Conservation (phyloP, 2,113 vertebrate species). For the Myiozetetes cayanensis region DNA sequence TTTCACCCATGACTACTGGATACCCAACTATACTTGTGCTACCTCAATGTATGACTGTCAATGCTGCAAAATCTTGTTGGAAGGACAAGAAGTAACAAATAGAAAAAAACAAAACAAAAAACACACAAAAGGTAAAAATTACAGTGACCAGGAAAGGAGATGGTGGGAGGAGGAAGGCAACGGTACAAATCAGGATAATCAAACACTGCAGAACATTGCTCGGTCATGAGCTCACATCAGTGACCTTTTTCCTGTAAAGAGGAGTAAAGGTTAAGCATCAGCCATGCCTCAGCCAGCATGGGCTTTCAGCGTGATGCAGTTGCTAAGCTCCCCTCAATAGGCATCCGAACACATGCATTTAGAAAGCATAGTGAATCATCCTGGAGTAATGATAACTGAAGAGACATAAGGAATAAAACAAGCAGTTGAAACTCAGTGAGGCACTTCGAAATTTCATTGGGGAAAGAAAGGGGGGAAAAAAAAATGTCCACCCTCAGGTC, state of each 20-base stretch:
- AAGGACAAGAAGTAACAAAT: not conserved
- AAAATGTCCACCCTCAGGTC: not conserved
- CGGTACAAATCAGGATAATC: not conserved
- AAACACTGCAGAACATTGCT: not conserved
- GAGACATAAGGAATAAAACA: slow-evolving; percentile 30
- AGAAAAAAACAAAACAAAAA: not conserved
- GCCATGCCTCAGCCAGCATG: not conserved
- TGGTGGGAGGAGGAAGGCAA: not conserved
- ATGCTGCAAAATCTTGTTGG: not conserved
- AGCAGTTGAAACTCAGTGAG: not conserved
- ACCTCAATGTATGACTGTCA: fast-evolving
- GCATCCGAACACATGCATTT: not conserved
- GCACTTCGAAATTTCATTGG: not conserved
- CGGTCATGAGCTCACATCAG: slow-evolving; percentile 33
- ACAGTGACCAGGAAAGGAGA: not conserved
- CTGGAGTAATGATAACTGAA: slow-evolving; percentile 13
- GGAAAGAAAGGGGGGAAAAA: not conserved
- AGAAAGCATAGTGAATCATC: slow-evolving; percentile 24
- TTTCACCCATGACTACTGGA: not conserved
- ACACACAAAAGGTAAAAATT: not conserved
- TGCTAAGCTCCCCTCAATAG: slow-evolving; percentile 33
- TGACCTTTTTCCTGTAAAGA: slow-evolving; percentile 20
- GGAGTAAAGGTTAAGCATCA: slow-evolving; percentile 26
- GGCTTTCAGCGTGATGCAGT: not conserved
- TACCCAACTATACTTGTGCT: fast-evolving